Conservation (phyloP, 2,888 invertebrate species). For the Marasmarcha lunaedactyla region DNA sequence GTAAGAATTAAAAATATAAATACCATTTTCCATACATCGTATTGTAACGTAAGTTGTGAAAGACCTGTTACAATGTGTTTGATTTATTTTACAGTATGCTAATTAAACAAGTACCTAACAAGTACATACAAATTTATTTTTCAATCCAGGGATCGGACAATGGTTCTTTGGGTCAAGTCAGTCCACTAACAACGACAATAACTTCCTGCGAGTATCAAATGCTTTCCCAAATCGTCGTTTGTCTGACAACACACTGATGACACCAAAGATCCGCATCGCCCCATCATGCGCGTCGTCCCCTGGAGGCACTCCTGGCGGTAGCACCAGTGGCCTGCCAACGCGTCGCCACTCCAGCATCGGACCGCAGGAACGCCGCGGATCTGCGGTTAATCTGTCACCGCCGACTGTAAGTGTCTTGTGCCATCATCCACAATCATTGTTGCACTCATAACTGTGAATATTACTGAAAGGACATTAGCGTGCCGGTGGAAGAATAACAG, state of each 20-base stretch:
- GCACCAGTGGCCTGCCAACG: constrained; percentile 81
- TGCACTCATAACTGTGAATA: constrained; percentile 6
- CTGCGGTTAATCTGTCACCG: constrained; percentile 87
- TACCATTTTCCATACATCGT: neutral
- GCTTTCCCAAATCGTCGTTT: constrained; percentile 88
- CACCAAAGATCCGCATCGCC: constrained; percentile 89
- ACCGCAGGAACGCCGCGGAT: constrained; percentile 87
- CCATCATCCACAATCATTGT: constrained; percentile 8
- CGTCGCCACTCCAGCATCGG: constrained; percentile 93
- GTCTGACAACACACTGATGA: constrained; percentile 93
- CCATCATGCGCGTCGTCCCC: constrained; percentile 90
- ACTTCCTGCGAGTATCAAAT: constrained; percentile 86
- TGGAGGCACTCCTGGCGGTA: constrained; percentile 75
- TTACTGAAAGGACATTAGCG: no score
- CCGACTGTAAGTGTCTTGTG: constrained; percentile 79
- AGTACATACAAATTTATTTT: no score
- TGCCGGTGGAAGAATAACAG: neutral
- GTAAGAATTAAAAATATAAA: constrained; percentile 19
- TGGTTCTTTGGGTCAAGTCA: constrained; percentile 90
- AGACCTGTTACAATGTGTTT: no score
- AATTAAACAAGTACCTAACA: no score
- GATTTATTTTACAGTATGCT: no score
- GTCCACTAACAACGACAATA: constrained; percentile 82
- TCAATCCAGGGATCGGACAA: constrained; percentile 77
- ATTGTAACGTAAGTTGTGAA: no score